Conservation (phyloP, 2,888 invertebrate genomes). For the Parapristionchus giblindavisi region DNA sequence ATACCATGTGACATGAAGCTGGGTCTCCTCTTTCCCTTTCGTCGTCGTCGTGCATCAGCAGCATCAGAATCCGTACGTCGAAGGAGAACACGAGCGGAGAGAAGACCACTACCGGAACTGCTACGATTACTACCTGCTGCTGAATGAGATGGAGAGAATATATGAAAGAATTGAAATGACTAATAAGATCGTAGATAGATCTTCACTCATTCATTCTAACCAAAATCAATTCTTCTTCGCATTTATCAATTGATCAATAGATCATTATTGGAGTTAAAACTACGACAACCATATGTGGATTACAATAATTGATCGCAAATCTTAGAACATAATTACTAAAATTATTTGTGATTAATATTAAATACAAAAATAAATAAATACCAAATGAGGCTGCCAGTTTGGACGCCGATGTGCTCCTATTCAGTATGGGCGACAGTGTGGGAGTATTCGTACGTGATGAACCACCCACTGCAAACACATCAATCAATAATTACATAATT, state of each 20-base stretch:
- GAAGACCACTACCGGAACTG: slow-evolving; percentile 27
- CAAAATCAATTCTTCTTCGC: too few species aligned
- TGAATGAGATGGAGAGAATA: not conserved
- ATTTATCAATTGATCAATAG: too few species aligned
- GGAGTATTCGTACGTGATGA: slow-evolving; percentile 46
- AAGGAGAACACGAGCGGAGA: slow-evolving; percentile 31
- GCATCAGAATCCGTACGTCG: slow-evolving; percentile 37
- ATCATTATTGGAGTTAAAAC: too few species aligned
- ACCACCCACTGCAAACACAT: slow-evolving; percentile 26
- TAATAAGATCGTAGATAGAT: too few species aligned
- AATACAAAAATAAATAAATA: not conserved
- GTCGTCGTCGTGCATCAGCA: slow-evolving; percentile 23
- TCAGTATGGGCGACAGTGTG: slow-evolving; percentile 46
- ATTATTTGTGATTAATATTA: not conserved
- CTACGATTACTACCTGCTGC: slow-evolving; percentile 33
- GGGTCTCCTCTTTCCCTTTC: slow-evolving; percentile 31
- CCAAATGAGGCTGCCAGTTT: slow-evolving; percentile 44
- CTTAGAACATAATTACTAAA: not conserved
- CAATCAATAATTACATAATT: not conserved
- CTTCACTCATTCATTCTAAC: too few species aligned
- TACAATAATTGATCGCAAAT: too few species aligned
- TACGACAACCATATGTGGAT: too few species aligned
- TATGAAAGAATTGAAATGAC: too few species aligned
- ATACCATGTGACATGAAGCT: slow-evolving; percentile 38
- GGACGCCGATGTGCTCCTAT: slow-evolving; percentile 46